Conservation (phyloP, 2,888 invertebrate species). For the Muscina levida region DNA sequence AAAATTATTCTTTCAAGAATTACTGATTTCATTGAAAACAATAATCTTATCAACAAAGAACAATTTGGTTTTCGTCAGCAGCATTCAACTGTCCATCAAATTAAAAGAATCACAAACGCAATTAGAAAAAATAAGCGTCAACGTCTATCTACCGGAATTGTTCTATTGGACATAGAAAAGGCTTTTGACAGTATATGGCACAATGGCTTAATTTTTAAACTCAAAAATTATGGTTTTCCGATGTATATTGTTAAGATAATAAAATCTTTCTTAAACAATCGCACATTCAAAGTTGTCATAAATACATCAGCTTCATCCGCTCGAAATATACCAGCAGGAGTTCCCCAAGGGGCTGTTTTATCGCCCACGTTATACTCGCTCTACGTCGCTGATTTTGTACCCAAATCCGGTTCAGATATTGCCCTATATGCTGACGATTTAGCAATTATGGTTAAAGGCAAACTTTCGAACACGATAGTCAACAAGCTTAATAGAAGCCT, state of each 20-base stretch:
- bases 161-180: conserved; percentile 2
- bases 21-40: neutral
- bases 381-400: neutral
- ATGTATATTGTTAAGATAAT: conserved; percentile 3
- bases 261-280: neutral
- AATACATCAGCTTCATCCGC: neutral
- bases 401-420: neutral
- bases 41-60: neutral
- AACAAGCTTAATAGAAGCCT: neutral
- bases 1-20: neutral
- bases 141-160: neutral
- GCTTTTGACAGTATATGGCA: conserved; percentile 17
- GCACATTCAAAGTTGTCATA: neutral
- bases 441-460: neutral
- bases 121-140: conserved; percentile 1
- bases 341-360: conserved; percentile 23
- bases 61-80: conserved; percentile 8
- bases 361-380: conserved; percentile 7
- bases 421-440: neutral
- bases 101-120: neutral
- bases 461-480: neutral
- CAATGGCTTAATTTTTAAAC: neutral
- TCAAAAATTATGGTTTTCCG: neutral
- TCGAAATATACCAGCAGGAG: neutral
- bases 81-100: neutral